Conservation (phyloP, 2,113 vertebrate genomes). For the Megaceryle torquata region DNA sequence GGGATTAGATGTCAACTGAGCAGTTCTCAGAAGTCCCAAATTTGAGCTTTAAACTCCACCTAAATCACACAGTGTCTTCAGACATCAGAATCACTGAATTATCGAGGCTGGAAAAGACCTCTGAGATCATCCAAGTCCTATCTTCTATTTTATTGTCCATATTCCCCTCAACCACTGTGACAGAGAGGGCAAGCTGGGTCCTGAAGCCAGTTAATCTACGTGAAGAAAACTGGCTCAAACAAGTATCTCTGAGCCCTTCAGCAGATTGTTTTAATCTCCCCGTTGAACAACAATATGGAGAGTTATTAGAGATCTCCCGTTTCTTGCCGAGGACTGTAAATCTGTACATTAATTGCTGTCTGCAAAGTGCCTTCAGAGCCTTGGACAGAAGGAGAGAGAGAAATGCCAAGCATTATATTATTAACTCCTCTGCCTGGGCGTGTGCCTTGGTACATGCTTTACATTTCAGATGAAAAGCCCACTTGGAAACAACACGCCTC, state of each 20-base stretch:
- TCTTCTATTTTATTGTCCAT: background rate
- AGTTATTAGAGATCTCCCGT: conserved; percentile 9
- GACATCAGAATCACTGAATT: too few relatives aligned
- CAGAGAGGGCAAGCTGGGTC: background rate
- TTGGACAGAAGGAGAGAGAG: conserved; percentile 54
- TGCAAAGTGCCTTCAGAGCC: conserved; percentile 43
- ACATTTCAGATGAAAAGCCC: conserved; percentile 11
- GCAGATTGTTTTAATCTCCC: conserved; percentile 57
- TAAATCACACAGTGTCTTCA: background rate
- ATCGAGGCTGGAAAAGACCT: too few relatives aligned
- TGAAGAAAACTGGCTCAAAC: conserved; percentile 22
- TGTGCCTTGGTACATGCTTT: conserved; percentile 34
- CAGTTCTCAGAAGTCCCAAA: background rate
- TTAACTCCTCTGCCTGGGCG: conserved; percentile 60
- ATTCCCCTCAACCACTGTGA: background rate
- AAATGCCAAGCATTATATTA: conserved; percentile 59
- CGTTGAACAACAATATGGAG: conserved; percentile 44
- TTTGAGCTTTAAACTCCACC: background rate
- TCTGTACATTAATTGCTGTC: conserved; percentile 57
- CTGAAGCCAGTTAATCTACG: background rate
- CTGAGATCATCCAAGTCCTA: too few relatives aligned
- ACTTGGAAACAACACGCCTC: conserved; percentile 17
- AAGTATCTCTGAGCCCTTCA: background rate
- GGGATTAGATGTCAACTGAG: background rate
- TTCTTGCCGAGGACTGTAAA: conserved; percentile 5